A percentile compares a stretch with the other conserved stretches of the same genome.
These are phyloP conservation scores for Netelia inedita DNA, from an alignment of 2,888 invertebrate genomes.

Conservation along the genomic window DNA sequence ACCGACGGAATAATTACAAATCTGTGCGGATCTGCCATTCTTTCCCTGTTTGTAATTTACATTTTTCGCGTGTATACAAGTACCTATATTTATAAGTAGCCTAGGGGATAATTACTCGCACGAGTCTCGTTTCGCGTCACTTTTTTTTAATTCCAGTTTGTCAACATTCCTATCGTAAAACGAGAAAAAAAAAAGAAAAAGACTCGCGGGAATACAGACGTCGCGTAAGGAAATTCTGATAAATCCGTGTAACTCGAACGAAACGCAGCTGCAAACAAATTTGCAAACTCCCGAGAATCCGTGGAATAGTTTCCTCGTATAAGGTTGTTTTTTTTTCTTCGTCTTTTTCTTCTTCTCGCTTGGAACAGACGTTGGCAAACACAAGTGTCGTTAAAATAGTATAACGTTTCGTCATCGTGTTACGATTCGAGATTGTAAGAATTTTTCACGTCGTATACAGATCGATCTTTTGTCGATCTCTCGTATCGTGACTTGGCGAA, in stretches of 20 bases:
- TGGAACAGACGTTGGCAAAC: neutral
- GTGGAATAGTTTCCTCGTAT: neutral
- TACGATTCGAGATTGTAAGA: too few species aligned
- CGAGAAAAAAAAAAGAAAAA: neutral
- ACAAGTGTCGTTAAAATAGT: neutral
- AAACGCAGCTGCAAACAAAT: neutral
- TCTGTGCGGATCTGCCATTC: neutral
- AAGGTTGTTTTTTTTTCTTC: neutral
- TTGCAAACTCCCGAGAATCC: neutral
- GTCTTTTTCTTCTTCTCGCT: too few species aligned
- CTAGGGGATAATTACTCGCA: neutral
- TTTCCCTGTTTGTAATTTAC: neutral
- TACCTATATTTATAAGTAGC: neutral
- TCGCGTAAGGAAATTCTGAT: neutral
- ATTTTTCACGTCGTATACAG: too few species aligned
- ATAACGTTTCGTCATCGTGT: too few species aligned
- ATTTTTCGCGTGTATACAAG: neutral
- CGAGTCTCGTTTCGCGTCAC: neutral
- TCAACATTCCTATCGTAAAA: neutral
- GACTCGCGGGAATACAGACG: neutral
- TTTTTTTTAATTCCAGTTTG: neutral
- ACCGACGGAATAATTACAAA: conserved; percentile 35
- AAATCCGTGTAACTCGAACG: neutral
- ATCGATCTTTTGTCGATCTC: too few species aligned
- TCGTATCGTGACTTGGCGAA: too few species aligned